Evolutionary conservation across 2,797 vertebrate species (phyloP).

Genomic region (Lates japonicus): DNA sequence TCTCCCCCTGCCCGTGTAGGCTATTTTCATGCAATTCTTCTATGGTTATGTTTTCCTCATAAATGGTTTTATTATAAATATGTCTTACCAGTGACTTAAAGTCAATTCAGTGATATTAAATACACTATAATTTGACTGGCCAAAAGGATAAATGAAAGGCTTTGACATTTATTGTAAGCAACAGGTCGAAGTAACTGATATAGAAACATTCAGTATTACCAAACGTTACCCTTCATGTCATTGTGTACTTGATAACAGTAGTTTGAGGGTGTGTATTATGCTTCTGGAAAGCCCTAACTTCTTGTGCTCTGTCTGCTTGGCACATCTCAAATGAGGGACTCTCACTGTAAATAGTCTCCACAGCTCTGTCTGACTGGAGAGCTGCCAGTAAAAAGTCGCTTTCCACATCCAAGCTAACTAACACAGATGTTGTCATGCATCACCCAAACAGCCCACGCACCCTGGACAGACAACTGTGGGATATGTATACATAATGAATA

Average conservation of each 20-base stretch:
- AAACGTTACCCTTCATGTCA: background rate
- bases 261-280: constrained; percentile 20
- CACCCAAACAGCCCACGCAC: constrained; percentile 6
- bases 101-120: background rate
- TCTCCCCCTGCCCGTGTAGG: constrained; percentile 49
- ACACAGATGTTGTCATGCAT: constrained; percentile 32
- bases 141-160: background rate
- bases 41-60: constrained; percentile 14
- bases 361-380: constrained; percentile 60
- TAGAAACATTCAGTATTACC: background rate
- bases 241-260: constrained; percentile 1
- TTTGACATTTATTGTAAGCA: constrained; percentile 1
- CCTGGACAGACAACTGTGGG: background rate
- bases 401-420: constrained; percentile 32
- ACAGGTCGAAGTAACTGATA: constrained; percentile 7
- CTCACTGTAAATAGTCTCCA: constrained; percentile 59
- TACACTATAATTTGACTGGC: background rate
- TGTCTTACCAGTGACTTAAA: background rate
- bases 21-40: constrained; percentile 48
- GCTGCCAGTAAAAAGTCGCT: constrained; percentile 52
- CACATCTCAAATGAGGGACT: constrained; percentile 48
- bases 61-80: constrained; percentile 9
- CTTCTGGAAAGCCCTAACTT: constrained; percentile 32
- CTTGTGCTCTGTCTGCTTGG: constrained; percentile 43
- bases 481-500: constrained; percentile 3